Evolutionary conservation across 2,797 vertebrate genomes (phyloP).

Genomic region (Potorous gilbertii): DNA sequence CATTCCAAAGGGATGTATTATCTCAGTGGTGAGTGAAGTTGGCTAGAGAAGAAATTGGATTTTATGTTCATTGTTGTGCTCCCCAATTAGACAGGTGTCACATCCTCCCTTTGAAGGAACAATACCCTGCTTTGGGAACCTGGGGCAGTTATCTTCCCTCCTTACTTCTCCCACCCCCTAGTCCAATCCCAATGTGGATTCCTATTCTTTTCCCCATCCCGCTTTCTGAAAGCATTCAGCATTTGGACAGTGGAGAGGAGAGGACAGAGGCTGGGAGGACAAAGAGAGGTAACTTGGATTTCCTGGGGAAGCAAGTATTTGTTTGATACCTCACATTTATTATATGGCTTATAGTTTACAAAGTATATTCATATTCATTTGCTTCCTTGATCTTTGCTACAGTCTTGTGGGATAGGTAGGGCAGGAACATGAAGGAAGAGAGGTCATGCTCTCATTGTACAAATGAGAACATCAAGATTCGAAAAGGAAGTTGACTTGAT

Average conservation of each 20-base stretch:
- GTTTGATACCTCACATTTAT: not conserved
- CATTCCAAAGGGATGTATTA: not conserved
- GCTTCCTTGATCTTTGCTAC: not conserved
- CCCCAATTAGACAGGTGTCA: not conserved
- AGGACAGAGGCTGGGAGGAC: not conserved
- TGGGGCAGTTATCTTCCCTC: not conserved
- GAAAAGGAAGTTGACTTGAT: not conserved
- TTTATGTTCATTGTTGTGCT: not conserved
- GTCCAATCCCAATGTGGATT: not conserved
- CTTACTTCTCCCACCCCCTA: not conserved
- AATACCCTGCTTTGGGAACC: not conserved
- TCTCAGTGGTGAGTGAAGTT: not conserved
- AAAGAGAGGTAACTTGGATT: not conserved
- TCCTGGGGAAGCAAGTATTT: not conserved
- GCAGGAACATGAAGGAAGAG: not conserved
- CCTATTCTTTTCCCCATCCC: not conserved
- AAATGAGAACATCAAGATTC: not conserved
- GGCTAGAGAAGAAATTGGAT: not conserved
- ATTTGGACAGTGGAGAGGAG: not conserved
- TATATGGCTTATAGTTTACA: not conserved
- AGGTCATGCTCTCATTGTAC: not conserved
- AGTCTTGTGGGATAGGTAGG: not conserved
- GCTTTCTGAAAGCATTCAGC: not conserved
- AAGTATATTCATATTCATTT: not conserved
- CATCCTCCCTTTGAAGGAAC: not conserved